Conservation (phyloP, 2,113 vertebrate species). For the Dascyllus trimaculatus region DNA sequence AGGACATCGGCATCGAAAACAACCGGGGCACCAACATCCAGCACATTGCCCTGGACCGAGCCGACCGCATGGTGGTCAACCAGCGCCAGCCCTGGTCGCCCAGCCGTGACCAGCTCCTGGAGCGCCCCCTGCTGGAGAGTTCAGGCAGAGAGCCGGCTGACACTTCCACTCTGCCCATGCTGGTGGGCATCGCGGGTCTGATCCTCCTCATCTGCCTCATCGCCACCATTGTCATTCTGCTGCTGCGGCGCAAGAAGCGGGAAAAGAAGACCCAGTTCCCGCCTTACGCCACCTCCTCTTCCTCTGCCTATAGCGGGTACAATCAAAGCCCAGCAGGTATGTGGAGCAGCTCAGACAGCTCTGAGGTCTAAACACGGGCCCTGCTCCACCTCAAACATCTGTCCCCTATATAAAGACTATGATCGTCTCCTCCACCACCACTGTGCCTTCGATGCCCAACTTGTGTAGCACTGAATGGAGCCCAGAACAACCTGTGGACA, state of each 20-base stretch:
- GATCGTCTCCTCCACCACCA: constrained; percentile 70
- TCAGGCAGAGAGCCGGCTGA: constrained; percentile 67
- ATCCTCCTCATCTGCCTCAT: constrained; percentile 78
- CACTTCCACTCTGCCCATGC: constrained; percentile 64
- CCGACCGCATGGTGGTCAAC: constrained; percentile 73
- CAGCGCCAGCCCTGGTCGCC: constrained; percentile 78
- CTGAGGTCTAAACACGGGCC: constrained; percentile 79
- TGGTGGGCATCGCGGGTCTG: constrained; percentile 79
- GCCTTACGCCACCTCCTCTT: constrained; percentile 81
- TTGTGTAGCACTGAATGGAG: constrained; percentile 67
- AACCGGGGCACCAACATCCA: constrained; percentile 85
- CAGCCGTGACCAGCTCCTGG: constrained; percentile 39
- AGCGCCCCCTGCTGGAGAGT: constrained; percentile 78
- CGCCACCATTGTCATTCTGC: constrained; percentile 68
- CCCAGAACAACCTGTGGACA: constrained; percentile 53
- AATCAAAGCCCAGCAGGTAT: constrained; percentile 65
- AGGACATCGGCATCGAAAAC: constrained; percentile 76
- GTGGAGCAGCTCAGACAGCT: constrained; percentile 77
- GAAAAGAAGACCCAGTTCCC: constrained; percentile 75
- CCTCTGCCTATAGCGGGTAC: constrained; percentile 79
- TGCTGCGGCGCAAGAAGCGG: constrained; percentile 75
- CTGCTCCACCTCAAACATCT: constrained; percentile 1
- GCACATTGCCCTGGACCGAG: constrained; percentile 78
- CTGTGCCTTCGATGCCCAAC: constrained; percentile 76
- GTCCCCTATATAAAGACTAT: constrained; percentile 48